Percentiles rank a stretch among this genome's conserved stretches.
phyloP scores from a whole-genome alignment of 1,140 invertebrate genomes.

The Habropoda laboriosa region DNA sequence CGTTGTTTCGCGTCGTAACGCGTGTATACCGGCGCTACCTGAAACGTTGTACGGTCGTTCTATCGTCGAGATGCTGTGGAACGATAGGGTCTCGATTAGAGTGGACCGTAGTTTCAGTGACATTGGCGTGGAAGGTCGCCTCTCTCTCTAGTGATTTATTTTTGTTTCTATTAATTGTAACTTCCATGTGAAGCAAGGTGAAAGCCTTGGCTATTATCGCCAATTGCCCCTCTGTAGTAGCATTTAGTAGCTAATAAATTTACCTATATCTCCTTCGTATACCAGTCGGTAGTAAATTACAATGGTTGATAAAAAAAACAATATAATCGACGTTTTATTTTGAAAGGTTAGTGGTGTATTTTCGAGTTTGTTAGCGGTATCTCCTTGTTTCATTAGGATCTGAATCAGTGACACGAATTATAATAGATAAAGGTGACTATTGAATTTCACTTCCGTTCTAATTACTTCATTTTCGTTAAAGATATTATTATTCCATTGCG shows the following conservation, averaged over 20 bases:
- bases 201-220: too few species aligned
- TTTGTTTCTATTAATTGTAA: not conserved
- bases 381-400: too few species aligned
- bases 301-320: too few species aligned
- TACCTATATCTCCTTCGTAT: too few species aligned
- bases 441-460: not conserved
- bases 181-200: too few species aligned
- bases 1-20: constrained; percentile 7
- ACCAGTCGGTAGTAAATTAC: too few species aligned
- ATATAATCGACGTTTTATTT: too few species aligned
- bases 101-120: not conserved
- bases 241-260: too few species aligned
- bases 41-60: not conserved
- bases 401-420: too few species aligned
- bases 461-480: not conserved
- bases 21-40: constrained; percentile 2
- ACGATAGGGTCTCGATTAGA: not conserved
- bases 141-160: not conserved
- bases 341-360: too few species aligned
- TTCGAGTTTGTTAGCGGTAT: too few species aligned
- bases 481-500: not conserved
- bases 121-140: not conserved
- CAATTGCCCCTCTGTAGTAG: too few species aligned
- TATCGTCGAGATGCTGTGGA: not conserved
- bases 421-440: not conserved